Evolutionary conservation across 2,797 vertebrate species (phyloP), one percentile per base, ranked within the genome.

Genomic region (Darevskia mixta): DNA sequence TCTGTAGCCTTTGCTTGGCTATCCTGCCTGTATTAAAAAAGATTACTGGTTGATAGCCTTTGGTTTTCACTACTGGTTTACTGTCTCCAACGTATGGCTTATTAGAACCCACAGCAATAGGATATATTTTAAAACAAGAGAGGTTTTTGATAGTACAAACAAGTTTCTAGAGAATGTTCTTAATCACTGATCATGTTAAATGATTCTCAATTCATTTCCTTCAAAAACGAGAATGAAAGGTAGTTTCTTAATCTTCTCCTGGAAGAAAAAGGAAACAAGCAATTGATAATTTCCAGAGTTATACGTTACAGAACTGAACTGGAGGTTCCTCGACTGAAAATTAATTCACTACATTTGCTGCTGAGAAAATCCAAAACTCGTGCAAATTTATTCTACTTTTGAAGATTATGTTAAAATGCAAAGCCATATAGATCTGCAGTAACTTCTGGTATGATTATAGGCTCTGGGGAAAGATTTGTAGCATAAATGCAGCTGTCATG

Each of bases 401-500:
- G 72, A 35, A 82, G 32, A 73, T 55, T 81, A 82, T 67, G 71
- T 69, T 81, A 69, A 67, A 84, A 87, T 25, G 35, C n/a, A 85
- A 87, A 80, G 77, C 6, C 76, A 81, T 71, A 89, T 75, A 80
- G 18, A 69, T 79, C 38, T 0, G 1, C 45, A 88, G 69, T 0
- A 0, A 79, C 32, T 0, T 85, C 55, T 86, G 77, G 27, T 87
- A 88, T 32, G 69, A 69, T 86, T 89, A 84, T 72, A 91, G 83
- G 55, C 92, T 93, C 79, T 86, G 83, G 75, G 90, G 91, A 89
- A 64, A 90, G 73, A 91, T 4, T 1, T 1, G 88, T 89, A 92
- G 76, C 0, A 0, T 64, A 86, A 94, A 83, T 87, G 58, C n/a
- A 91, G 84, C 29, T 92, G 91, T 89, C 84, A 92, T 95, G 92